A percentile compares a stretch with the other conserved stretches of the same genome.
Evolutionary conservation across 2,888 invertebrate genomes (phyloP).

Genomic region (Bellardia bayeri): DNA sequence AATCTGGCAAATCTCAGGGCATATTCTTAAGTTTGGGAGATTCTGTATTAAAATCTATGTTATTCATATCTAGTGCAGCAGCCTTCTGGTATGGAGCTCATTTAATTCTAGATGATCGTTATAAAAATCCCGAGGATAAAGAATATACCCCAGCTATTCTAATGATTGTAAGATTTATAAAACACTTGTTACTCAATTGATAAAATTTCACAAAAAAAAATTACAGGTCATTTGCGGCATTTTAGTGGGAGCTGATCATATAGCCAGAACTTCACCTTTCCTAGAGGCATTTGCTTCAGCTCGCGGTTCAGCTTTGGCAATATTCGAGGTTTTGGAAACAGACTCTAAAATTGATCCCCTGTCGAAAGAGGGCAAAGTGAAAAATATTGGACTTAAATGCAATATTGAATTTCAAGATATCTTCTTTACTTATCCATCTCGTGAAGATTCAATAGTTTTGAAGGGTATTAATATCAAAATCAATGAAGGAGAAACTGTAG

Average conservation of each 20-base stretch:
- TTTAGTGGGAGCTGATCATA: constrained; percentile 91
- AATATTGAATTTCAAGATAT: constrained; percentile 89
- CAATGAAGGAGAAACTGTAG: constrained; percentile 88
- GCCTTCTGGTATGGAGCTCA: constrained; percentile 93
- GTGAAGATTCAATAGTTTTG: constrained; percentile 89
- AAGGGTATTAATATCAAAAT: constrained; percentile 88
- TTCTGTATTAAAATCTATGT: constrained; percentile 89
- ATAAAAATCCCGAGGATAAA: constrained; percentile 84
- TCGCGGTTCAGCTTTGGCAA: constrained; percentile 89
- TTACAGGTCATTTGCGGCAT: constrained; percentile 88
- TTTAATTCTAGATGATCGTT: constrained; percentile 88
- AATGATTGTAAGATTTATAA: constrained; percentile 87
- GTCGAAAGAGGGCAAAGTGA: constrained; percentile 87
- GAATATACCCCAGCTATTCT: constrained; percentile 89
- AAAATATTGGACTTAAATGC: constrained; percentile 86
- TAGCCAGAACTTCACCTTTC: constrained; percentile 91
- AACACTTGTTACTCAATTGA: not conserved
- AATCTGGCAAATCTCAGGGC: constrained; percentile 87
- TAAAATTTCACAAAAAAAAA: not conserved
- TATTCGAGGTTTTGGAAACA: constrained; percentile 90
- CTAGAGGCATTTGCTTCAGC: constrained; percentile 90
- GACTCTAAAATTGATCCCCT: constrained; percentile 90
- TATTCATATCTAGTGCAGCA: constrained; percentile 90
- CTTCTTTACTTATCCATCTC: constrained; percentile 91
- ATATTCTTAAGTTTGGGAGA: constrained; percentile 89